Conservation (phyloP, 2,888 invertebrate genomes). For the Herminia tarsipennalis region DNA sequence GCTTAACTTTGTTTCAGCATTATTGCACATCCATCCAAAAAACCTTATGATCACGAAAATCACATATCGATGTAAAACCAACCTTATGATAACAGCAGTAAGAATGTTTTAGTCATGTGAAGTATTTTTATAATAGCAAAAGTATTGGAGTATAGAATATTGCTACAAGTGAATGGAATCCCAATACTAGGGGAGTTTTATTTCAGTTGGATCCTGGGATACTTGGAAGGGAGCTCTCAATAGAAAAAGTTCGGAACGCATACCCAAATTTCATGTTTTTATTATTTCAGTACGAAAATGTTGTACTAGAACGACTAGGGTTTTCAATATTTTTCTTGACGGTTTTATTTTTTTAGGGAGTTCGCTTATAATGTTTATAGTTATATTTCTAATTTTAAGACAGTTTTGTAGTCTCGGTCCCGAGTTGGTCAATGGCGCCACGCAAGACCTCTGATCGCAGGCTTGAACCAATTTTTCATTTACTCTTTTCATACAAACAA, state of each 20-base stretch:
- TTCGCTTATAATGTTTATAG: too few relatives aligned
- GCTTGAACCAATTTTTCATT: too few relatives aligned
- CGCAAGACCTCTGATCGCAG: too few relatives aligned
- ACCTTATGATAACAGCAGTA: background rate
- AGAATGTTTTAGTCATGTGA: background rate
- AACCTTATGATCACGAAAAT: too few relatives aligned
- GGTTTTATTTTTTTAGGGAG: too few relatives aligned
- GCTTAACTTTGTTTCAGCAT: slow-evolving; percentile 6
- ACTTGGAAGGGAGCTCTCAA: slow-evolving; percentile 39
- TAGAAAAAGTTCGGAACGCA: slow-evolving; percentile 51
- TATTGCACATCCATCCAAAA: slow-evolving; percentile 7
- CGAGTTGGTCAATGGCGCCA: too few relatives aligned
- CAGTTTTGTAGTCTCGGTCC: too few relatives aligned
- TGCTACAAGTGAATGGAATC: slow-evolving; percentile 24
- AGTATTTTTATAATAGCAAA: background rate
- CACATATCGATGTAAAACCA: too few relatives aligned
- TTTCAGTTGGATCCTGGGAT: slow-evolving; percentile 36
- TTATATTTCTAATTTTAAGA: too few relatives aligned
- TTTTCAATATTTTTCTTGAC: too few relatives aligned
- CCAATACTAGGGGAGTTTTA: slow-evolving; percentile 34
- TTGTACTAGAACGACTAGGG: slow-evolving; percentile 25
- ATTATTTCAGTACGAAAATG: slow-evolving; percentile 43
- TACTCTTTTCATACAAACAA: too few relatives aligned
- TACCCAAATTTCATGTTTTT: slow-evolving; percentile 52
- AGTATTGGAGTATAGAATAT: slow-evolving; percentile 10